Percentiles rank a stretch among this genome's conserved stretches.
Evolutionary conservation across 1,140 invertebrate species (phyloP).

Genomic region (Leptinotarsa undecemlineata): DNA sequence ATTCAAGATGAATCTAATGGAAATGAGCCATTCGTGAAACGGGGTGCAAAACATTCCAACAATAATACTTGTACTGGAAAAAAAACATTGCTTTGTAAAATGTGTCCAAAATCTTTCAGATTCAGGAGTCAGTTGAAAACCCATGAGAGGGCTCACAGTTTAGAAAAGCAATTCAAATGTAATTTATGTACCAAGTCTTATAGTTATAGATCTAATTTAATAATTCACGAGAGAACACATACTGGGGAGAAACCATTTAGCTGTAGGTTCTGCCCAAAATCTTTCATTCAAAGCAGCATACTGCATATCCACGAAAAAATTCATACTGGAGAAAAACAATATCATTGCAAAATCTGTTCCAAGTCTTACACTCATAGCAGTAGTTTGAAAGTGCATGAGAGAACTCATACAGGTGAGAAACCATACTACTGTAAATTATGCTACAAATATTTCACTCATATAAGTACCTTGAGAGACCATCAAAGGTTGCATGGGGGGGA

Average conservation of each 20-base stretch:
- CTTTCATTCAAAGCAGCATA: constrained; percentile 48
- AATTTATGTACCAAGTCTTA: constrained; percentile 35
- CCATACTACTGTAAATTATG: constrained; percentile 44
- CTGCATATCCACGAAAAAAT: constrained; percentile 48
- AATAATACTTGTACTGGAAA: too few relatives aligned
- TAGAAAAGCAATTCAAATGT: constrained; percentile 38
- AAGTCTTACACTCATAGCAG: constrained; percentile 50
- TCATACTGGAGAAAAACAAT: constrained; percentile 58
- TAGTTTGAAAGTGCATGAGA: constrained; percentile 47
- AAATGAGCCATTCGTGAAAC: too few relatives aligned
- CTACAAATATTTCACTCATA: constrained; percentile 47
- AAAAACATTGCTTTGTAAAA: neutral
- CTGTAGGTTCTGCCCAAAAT: constrained; percentile 50
- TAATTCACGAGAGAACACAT: constrained; percentile 29
- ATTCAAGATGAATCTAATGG: too few relatives aligned
- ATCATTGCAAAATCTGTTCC: constrained; percentile 45
- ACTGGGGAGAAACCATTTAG: constrained; percentile 47
- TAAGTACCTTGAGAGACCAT: constrained; percentile 43
- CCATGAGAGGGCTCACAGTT: neutral
- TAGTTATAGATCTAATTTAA: constrained; percentile 37
- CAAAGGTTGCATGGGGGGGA: constrained; percentile 39
- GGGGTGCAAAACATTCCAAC: too few relatives aligned
- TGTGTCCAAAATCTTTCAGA: neutral
- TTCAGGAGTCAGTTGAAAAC: neutral
- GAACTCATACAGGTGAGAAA: constrained; percentile 40